Percentiles rank a stretch among this genome's conserved stretches.
Evolutionary conservation across 2,888 invertebrate genomes (phyloP).

Genomic region (Orthonychiurus folsomi): DNA sequence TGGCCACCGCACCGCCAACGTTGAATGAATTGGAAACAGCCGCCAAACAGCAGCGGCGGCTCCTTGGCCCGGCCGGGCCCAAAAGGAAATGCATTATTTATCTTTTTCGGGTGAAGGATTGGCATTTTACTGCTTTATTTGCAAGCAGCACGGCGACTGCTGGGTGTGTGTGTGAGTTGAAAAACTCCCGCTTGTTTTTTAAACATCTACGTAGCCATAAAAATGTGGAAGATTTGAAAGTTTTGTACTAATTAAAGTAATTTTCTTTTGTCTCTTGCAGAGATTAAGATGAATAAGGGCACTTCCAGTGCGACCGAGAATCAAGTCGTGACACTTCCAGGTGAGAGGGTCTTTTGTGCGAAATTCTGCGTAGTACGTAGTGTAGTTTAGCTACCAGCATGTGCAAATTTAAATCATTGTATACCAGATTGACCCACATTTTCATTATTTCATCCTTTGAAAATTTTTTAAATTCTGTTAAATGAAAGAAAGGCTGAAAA

Average conservation of each 20-base stretch:
- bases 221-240: too few relatives aligned
- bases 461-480: too few relatives aligned
- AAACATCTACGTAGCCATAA: too few relatives aligned
- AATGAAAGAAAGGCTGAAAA: too few relatives aligned
- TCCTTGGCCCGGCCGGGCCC: not conserved
- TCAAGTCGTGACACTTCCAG: slow-evolving; percentile 38
- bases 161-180: too few relatives aligned
- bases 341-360: slow-evolving; percentile 21
- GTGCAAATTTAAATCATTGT: too few relatives aligned
- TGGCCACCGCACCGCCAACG: too few relatives aligned
- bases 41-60: too few relatives aligned
- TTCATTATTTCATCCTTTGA: too few relatives aligned
- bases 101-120: not conserved
- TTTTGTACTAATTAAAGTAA: not conserved
- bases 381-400: too few relatives aligned
- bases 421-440: too few relatives aligned
- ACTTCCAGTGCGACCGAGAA: slow-evolving; percentile 38
- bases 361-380: not conserved
- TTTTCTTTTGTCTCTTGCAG: slow-evolving; percentile 22
- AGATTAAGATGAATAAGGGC: slow-evolving; percentile 35
- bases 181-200: too few relatives aligned
- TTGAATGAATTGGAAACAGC: not conserved
- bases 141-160: not conserved
- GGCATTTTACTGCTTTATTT: not conserved
- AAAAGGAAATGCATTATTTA: not conserved